Base-by-base conservation (phyloP, 2,797 vertebrate genomes). In the Acridotheres tristis region DNA sequence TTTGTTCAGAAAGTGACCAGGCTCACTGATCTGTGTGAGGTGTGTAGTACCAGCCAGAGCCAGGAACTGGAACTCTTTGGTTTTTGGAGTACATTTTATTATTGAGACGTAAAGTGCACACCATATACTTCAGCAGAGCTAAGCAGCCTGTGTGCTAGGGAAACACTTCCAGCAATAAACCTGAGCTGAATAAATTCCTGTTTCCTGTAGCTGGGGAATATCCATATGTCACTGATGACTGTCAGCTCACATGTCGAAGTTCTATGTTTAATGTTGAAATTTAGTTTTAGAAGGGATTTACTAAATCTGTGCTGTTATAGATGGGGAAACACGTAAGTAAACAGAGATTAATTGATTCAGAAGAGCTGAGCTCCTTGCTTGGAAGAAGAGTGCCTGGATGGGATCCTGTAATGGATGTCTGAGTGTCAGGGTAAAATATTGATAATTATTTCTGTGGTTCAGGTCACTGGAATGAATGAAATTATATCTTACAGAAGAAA, bases 271-370 rank as follows among this genome's bases (percentile, higher is more conserved):
- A 79, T 69, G 36, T 27, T 7, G 51, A 65, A 80, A 42, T 91
- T 92, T 90, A 67, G 73, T 81, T 96, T 96, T 94, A 67, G 48
- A 81, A 85, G 23, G n/a, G 61, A 80, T 95, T 93, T 89, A 90
- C 77, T 89, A 87, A 85, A 72, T 89, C 34, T 21, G 29, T 26
- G 38, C 38, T 7, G 1, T 78, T 68, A 67, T 79, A 90, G 71
- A 88, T 91, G 65, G 34, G 14, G 42, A 85, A 88, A 50, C 73
- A 77, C 1, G 1, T 80, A 92, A 87, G 61, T 96, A 94, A 94
- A 92, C 23, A 18, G 21, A 73, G 62, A 75, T 88, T 67, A 36
- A 93, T 96, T 90, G 54, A 55, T 82, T 94, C 30, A 42, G 63
- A 58, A 54, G 50, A 89, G 53, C 57, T 58, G 69, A 79, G 40